Percentiles rank a stretch among this genome's conserved stretches.
phyloP scores from a whole-genome alignment of 2,797 vertebrate species.

The Sardinella longiceps region DNA sequence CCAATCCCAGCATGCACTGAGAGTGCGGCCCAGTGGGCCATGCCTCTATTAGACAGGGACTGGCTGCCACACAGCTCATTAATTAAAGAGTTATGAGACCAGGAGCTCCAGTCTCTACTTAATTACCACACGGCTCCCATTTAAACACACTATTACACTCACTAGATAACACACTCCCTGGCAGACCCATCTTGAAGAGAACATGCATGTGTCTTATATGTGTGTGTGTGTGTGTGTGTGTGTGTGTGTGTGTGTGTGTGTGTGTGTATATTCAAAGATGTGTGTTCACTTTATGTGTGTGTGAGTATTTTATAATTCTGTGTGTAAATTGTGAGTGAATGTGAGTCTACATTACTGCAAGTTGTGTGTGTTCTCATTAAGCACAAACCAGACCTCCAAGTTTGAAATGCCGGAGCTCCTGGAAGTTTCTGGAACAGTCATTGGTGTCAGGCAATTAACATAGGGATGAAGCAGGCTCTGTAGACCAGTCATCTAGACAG shows the following conservation, averaged over 20 bases:
- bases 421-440: slow-evolving; percentile 6
- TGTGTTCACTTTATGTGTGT: slow-evolving; percentile 1
- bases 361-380: neutral
- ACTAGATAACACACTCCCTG: neutral
- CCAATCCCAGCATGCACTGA: neutral
- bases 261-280: neutral
- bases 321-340: neutral
- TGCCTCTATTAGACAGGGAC: neutral
- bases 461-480: neutral
- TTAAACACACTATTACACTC: slow-evolving; percentile 14
- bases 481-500: neutral
- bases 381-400: neutral
- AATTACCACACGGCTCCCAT: neutral
- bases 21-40: neutral
- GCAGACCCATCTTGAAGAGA: neutral
- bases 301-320: neutral
- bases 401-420: neutral
- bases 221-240: neutral
- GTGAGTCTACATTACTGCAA: neutral
- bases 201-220: neutral
- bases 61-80: neutral
- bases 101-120: neutral
- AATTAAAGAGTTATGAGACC: slow-evolving; percentile 7
- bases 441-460: slow-evolving; percentile 13
- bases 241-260: slow-evolving; percentile 9